Evolutionary conservation across 2,113 vertebrate genomes (phyloP).

Genomic region (Gambusia affinis): DNA sequence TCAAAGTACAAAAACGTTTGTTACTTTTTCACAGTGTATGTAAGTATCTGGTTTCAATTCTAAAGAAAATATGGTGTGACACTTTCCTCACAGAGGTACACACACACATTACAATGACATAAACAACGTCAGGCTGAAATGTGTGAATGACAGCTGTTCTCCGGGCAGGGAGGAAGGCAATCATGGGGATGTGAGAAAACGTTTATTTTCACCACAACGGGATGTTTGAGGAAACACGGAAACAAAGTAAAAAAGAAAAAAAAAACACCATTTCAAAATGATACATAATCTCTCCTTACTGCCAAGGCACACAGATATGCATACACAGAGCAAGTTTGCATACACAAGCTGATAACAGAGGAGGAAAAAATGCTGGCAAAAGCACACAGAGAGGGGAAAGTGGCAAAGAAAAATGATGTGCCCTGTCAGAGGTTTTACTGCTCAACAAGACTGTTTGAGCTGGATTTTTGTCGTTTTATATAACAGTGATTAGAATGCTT

Average conservation of each 20-base stretch:
- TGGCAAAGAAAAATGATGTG: neutral
- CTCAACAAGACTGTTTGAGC: neutral
- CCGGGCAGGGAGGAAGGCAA: slow-evolving; percentile 35
- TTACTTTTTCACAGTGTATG: neutral
- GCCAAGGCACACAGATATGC: slow-evolving; percentile 33
- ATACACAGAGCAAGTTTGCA: slow-evolving; percentile 22
- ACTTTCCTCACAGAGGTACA: slow-evolving; percentile 18
- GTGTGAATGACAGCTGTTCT: slow-evolving; percentile 59
- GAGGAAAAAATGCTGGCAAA: slow-evolving; percentile 5
- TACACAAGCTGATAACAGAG: slow-evolving; percentile 14
- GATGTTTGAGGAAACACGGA: slow-evolving; percentile 58
- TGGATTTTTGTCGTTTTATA: slow-evolving; percentile 29
- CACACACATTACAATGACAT: slow-evolving; percentile 2
- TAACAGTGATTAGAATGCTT: slow-evolving; percentile 21
- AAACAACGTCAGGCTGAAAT: slow-evolving; percentile 32
- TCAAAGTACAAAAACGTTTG: neutral
- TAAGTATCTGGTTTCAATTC: slow-evolving; percentile 30
- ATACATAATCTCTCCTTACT: slow-evolving; percentile 40
- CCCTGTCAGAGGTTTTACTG: neutral
- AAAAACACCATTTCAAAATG: slow-evolving; percentile 31
- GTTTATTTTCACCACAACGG: slow-evolving; percentile 65
- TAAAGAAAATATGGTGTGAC: slow-evolving; percentile 5
- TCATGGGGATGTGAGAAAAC: slow-evolving; percentile 49
- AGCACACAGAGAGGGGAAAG: neutral
- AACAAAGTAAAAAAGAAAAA: slow-evolving; percentile 13